These are phyloP conservation scores for Catocala nupta DNA, from an alignment of 2,888 invertebrate species.

Conservation along the genomic window DNA sequence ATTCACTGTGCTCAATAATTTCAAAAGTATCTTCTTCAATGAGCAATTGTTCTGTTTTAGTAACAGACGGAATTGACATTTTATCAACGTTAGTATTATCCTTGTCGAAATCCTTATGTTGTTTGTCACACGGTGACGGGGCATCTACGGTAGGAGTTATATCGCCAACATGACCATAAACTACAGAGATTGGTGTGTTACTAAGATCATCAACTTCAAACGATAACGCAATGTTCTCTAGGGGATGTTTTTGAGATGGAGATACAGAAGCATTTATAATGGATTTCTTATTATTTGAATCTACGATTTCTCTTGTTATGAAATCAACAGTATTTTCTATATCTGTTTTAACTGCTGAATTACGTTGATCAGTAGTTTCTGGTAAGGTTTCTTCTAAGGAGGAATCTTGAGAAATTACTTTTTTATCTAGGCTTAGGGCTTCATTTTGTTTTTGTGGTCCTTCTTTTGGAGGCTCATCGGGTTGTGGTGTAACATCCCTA, in stretches of 20 bases:
- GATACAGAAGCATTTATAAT: slow-evolving; percentile 10
- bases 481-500: slow-evolving; percentile 8
- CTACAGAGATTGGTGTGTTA: slow-evolving; percentile 60
- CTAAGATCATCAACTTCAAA: slow-evolving; percentile 67
- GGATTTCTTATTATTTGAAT: slow-evolving; percentile 8
- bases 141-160: slow-evolving; percentile 41
- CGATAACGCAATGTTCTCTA: slow-evolving; percentile 54
- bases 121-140: slow-evolving; percentile 19
- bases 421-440: slow-evolving; percentile 6
- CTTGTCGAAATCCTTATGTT: neutral
- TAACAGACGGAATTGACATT: neutral
- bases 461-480: slow-evolving; percentile 2
- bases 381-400: slow-evolving; percentile 17
- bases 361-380: neutral
- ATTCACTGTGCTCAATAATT: slow-evolving; percentile 48
- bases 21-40: slow-evolving; percentile 50
- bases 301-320: slow-evolving; percentile 38
- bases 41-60: slow-evolving; percentile 17
- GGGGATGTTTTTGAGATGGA: slow-evolving; percentile 15
- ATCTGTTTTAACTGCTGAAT: slow-evolving; percentile 28
- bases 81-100: neutral
- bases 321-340: slow-evolving; percentile 37
- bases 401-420: slow-evolving; percentile 9
- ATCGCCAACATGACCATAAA: slow-evolving; percentile 52
- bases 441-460: slow-evolving; percentile 5